Conservation (phyloP, 2,113 vertebrate genomes). For the Apus apus region DNA sequence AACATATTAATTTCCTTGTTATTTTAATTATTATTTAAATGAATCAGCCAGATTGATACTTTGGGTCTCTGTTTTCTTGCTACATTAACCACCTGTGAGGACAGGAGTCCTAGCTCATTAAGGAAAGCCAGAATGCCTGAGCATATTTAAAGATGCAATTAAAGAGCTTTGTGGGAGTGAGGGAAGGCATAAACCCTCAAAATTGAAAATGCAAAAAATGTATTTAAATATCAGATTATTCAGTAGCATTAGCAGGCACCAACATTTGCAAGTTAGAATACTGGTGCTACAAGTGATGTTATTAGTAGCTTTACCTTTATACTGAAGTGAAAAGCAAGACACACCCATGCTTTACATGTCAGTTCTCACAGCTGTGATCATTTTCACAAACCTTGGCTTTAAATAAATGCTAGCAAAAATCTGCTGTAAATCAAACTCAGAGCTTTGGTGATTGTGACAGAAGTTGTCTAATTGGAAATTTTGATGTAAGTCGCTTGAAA, state of each 20-base stretch:
- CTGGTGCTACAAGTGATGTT: background rate
- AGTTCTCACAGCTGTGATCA: background rate
- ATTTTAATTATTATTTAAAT: constrained; percentile 30
- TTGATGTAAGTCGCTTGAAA: constrained; percentile 61
- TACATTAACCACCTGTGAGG: background rate
- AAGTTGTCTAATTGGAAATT: constrained; percentile 66
- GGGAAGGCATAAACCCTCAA: background rate
- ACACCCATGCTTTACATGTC: background rate
- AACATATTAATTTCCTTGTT: background rate
- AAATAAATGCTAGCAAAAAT: constrained; percentile 45
- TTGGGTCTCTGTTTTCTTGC: background rate
- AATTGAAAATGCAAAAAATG: constrained; percentile 40
- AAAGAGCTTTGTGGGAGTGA: constrained; percentile 13
- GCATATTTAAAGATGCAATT: constrained; percentile 37
- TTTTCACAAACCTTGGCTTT: constrained; percentile 10
- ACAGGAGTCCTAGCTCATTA: constrained; percentile 30
- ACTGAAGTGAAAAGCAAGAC: background rate
- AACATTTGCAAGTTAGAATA: background rate
- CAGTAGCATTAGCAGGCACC: background rate
- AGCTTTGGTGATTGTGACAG: constrained; percentile 6
- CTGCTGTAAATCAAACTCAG: constrained; percentile 31
- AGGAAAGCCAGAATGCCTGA: constrained; percentile 38
- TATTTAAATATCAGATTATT: constrained; percentile 59
- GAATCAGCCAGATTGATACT: background rate
- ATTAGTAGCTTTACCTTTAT: background rate